Percentiles rank a stretch among this genome's conserved stretches.
Evolutionary conservation across 2,113 vertebrate species (phyloP).

Genomic region (Saguinus midas): DNA sequence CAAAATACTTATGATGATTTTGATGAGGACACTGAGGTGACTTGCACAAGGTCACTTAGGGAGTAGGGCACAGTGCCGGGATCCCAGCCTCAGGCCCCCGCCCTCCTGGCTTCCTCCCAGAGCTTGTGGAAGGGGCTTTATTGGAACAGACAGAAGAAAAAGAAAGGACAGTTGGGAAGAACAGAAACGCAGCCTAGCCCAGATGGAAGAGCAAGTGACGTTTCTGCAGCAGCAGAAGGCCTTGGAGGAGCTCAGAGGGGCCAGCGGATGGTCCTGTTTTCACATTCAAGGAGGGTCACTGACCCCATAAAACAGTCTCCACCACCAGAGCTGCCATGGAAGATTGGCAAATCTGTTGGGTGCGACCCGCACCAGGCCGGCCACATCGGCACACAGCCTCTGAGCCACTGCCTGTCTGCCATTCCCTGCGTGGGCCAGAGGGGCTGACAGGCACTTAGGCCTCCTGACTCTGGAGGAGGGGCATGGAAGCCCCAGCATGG

Average conservation of each 20-base stretch:
- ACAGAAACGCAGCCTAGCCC: neutral
- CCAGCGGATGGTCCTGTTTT: neutral
- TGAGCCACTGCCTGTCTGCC: neutral
- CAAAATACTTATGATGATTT: neutral
- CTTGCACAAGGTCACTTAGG: neutral
- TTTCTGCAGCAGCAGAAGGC: neutral
- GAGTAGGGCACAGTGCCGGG: fast-evolving
- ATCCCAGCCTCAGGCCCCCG: neutral
- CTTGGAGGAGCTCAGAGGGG: neutral
- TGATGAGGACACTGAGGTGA: neutral
- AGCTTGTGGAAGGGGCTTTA: fast-evolving
- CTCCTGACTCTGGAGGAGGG: neutral
- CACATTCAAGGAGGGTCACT: neutral
- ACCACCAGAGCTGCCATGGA: no score
- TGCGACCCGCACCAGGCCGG: fast-evolving
- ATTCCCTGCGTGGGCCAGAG: neutral
- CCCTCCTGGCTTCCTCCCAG: no score
- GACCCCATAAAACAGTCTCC: neutral
- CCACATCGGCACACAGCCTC: neutral
- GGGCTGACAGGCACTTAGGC: no score
- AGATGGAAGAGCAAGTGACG: fast-evolving
- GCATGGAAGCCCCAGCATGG: neutral
- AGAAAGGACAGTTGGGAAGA: neutral
- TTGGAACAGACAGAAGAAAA: neutral
- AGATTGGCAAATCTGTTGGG: no score